A percentile compares a stretch with the other conserved stretches of the same genome.
Evolutionary conservation across 2,888 invertebrate genomes (phyloP).

Genomic region (Andrena marginata): DNA sequence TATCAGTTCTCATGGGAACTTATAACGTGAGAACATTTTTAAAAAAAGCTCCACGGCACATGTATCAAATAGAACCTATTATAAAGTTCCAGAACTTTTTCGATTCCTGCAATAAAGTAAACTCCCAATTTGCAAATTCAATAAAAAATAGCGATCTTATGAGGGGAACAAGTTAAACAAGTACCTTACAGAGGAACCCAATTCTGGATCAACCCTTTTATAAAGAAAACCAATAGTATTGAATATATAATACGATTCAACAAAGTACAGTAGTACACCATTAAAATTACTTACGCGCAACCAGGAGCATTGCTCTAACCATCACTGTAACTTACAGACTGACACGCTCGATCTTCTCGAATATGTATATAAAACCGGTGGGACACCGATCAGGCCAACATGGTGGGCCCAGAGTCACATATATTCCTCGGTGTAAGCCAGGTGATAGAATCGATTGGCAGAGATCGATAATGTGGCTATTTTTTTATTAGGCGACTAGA

Average conservation of each 20-base stretch:
- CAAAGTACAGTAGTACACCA: neutral
- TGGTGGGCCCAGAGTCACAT: slow-evolving; percentile 66
- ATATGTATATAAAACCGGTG: slow-evolving; percentile 77
- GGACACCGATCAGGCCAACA: slow-evolving; percentile 76
- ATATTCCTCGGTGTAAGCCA: slow-evolving; percentile 14
- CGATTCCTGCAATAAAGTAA: too few relatives aligned
- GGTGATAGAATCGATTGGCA: slow-evolving; percentile 71
- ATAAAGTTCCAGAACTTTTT: too few relatives aligned
- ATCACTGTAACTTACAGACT: neutral
- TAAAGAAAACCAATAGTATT: too few relatives aligned
- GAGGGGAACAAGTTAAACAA: too few relatives aligned
- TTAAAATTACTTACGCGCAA: neutral
- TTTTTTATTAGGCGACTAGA: slow-evolving; percentile 81
- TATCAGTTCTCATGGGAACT: too few relatives aligned
- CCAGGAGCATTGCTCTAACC: neutral
- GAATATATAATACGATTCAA: neutral
- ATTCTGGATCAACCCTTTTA: too few relatives aligned
- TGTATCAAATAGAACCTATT: too few relatives aligned
- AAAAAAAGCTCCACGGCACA: too few relatives aligned
- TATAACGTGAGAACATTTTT: too few relatives aligned
- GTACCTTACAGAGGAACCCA: too few relatives aligned
- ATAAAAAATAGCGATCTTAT: too few relatives aligned
- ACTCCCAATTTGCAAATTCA: too few relatives aligned
- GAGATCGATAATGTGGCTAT: slow-evolving; percentile 80
- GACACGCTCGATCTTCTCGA: slow-evolving; percentile 20